A percentile compares a stretch with the other conserved stretches of the same genome.
Conservation (phyloP, 1,140 invertebrate species). For the Mylabris phalerata region DNA sequence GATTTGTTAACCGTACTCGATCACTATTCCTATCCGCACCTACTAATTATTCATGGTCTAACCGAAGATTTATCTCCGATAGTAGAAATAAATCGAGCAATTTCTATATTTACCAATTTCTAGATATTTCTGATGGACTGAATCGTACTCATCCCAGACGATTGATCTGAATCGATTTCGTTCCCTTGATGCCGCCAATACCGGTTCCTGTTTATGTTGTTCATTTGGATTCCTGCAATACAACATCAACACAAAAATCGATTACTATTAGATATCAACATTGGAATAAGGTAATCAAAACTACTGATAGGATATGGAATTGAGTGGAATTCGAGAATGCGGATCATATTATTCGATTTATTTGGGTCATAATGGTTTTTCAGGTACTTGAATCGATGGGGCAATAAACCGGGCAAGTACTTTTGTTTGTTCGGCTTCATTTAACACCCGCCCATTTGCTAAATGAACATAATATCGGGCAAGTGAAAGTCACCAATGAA, state of each 20-base stretch:
- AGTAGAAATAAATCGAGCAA: too few species aligned
- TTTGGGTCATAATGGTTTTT: too few species aligned
- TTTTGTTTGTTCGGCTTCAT: slow-evolving; percentile 1
- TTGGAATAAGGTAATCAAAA: too few species aligned
- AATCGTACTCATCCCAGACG: slow-evolving; percentile 86
- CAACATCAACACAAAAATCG: slow-evolving; percentile 1
- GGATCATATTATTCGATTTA: too few species aligned
- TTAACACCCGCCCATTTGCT: slow-evolving; percentile 1
- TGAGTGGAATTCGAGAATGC: too few species aligned
- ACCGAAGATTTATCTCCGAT: neutral
- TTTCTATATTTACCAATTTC: slow-evolving; percentile 70
- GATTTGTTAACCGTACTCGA: slow-evolving; percentile 5
- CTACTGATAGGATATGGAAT: too few species aligned
- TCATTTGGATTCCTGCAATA: slow-evolving; percentile 77
- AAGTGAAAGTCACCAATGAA: neutral
- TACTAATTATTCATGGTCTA: slow-evolving; percentile 2
- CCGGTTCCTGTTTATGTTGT: slow-evolving; percentile 64
- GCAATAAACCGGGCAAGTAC: too few species aligned
- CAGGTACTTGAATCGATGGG: too few species aligned
- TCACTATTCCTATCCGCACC: neutral
- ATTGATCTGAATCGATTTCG: slow-evolving; percentile 74
- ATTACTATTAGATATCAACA: too few species aligned
- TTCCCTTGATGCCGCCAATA: slow-evolving; percentile 69
- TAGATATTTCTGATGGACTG: slow-evolving; percentile 83
- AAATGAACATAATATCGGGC: neutral